Evolutionary conservation across 2,113 vertebrate species (phyloP).

Genomic region (Chionomys nivalis): DNA sequence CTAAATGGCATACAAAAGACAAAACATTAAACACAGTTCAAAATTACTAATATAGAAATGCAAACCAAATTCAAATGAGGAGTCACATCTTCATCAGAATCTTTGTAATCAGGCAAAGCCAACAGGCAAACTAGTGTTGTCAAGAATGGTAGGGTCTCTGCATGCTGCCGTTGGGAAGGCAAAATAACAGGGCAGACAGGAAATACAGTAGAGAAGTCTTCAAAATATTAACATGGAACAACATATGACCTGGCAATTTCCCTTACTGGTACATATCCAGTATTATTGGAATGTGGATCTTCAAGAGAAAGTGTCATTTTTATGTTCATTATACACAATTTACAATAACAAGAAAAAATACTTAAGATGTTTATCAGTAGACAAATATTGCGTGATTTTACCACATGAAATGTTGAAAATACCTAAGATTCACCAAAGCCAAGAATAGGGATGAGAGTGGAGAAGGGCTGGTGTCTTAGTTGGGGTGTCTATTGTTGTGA

Average conservation of each 20-base stretch:
- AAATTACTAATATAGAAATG: neutral
- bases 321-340: neutral
- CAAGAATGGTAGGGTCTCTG: neutral
- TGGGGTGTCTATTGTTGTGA: neutral
- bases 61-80: neutral
- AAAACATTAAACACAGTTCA: neutral
- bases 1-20: neutral
- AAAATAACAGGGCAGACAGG: too few relatives aligned
- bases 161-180: neutral
- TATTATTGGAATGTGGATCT: neutral
- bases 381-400: neutral
- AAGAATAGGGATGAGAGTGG: neutral
- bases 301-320: neutral
- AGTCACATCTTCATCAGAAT: neutral
- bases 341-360: neutral
- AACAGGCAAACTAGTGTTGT: neutral
- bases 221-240: neutral
- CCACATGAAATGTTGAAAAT: neutral
- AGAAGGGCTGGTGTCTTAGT: neutral
- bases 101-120: neutral
- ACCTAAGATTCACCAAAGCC: neutral
- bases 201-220: neutral
- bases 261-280: neutral
- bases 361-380: neutral
- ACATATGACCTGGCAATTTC: neutral